Evolutionary conservation across 2,113 vertebrate genomes (phyloP), one percentile per base, ranked within the genome.

Genomic region (Micromys minutus): DNA sequence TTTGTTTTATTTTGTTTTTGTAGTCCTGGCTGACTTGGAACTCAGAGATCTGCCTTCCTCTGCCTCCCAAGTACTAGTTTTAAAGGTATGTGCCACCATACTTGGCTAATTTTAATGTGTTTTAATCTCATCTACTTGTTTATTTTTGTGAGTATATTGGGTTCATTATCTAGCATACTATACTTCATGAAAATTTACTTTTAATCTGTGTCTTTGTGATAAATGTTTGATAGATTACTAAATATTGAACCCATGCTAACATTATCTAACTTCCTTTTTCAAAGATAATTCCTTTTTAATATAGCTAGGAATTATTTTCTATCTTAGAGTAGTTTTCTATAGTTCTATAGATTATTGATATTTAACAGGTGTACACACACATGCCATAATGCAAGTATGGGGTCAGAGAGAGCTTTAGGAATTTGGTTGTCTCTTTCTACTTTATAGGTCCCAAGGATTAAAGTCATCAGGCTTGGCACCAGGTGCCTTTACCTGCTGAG

Each of bases 211-310:
- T 88, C 42, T 4, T 71, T 94, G 79, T 95, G 50, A 34, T 90
- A 93, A 83, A 87, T 67, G 63, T 80, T 84, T 42, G 22, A 10
- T 96, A 95, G 74, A 88, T 91, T 94, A 45, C 61, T 96, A 61
- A 96, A 79, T 7, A 19, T 90, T 87, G 80, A 94, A 9, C 87
- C 83, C 63, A 65, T 87, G 16, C 45, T 92, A 74, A 61, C 89
- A 77, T 93, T 94, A 80, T 12, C 55, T 11, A 93, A 67, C 47
- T 80, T 92, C 65, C 42, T 5, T 79, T 93, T 95, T 92, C 72
- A 81, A 94, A 95, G 80, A 90, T 22, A 83, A 13, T 95, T 94
- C n/a, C 47, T 92, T 97, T 94, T 94, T 93, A 84, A 85, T 91
- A 42, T 80, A 96, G 45, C 50, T 87, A 57, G 93, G 12, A 89